Base-by-base conservation (phyloP, 2,113 vertebrate genomes). In the Tyrannus savana region DNA sequence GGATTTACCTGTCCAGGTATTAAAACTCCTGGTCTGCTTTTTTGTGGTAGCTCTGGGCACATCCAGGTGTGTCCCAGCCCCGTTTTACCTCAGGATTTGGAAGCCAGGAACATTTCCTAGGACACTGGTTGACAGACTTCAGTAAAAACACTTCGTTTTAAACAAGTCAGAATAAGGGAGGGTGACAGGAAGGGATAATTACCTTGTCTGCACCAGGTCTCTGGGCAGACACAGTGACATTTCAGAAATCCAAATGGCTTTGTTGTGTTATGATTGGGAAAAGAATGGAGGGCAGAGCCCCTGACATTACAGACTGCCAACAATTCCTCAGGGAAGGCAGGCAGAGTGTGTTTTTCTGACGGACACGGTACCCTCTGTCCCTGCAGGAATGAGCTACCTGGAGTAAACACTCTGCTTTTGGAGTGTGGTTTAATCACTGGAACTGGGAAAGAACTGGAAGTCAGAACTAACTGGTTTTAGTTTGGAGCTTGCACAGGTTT, bases 231-330 rank as follows among this genome's bases (percentile, higher is more conserved):
- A 87, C 79, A 37, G 74, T 91, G 95, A 91, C 94, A 95, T 94
- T 96, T 96, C 89, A 82, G 35, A 60, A 71, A 71, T 58, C 68
- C 71, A 7, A 8, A 23, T 19, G 59, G 8, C 78, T 90, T 90
- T 95, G 95, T 88, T 89, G 74, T 88, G 72, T 71, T 89, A n/a
- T 55, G 92, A 87, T 52, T 87, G 93, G 80, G 94, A 78, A 56
- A 33, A 94, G 94, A 96, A 90, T 71, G 89, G 80, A 92, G 92
- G 69, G 80, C 91, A 89, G 95, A 88, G 92, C 76, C 64, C 86
- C 81, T 94, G 94, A 37, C 72, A 82, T 33, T 35, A 7, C 83
- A 49, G 33, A 4, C 47, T 4, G 42, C 53, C 19, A 80, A 3
- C 50, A 83, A 33, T 31, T 87, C 75, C 92, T 74, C 2, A 0